A percentile compares a stretch with the other conserved stretches of the same genome.
Conservation (phyloP, 2,113 vertebrate species). For the Conger conger region DNA sequence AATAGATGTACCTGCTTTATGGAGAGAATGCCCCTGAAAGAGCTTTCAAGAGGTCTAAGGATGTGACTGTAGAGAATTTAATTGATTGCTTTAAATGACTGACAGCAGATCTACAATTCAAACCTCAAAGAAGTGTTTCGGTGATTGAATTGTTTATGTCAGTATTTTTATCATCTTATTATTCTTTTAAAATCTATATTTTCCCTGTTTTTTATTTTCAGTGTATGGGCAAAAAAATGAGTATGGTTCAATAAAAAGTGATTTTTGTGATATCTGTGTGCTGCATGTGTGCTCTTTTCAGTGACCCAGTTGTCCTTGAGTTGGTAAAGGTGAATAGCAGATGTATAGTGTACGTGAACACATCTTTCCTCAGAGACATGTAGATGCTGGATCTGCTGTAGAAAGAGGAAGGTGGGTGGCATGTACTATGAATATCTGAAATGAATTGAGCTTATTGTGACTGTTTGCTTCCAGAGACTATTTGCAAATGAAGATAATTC, state of each 20-base stretch:
- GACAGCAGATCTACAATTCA: neutral
- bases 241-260: conserved; percentile 9
- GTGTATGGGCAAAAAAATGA: conserved; percentile 1
- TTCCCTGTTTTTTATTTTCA: neutral
- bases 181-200: conserved; percentile 22
- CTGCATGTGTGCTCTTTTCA: neutral
- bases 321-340: neutral
- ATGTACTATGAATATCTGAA: no score
- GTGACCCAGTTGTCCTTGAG: neutral
- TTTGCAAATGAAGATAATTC: no score
- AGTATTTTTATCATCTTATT: conserved; percentile 27
- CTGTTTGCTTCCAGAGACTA: no score
- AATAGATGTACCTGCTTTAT: neutral
- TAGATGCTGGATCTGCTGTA: neutral
- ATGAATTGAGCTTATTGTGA: no score
- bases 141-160: neutral
- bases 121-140: neutral
- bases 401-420: neutral
- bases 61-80: neutral
- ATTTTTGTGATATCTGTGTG: neutral
- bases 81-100: neutral
- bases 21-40: neutral
- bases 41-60: neutral
- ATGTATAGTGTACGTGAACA: neutral
- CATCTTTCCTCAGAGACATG: neutral